These are phyloP conservation scores for Hybognathus amarus DNA, from an alignment of 2,797 vertebrate species.

Conservation along the genomic window DNA sequence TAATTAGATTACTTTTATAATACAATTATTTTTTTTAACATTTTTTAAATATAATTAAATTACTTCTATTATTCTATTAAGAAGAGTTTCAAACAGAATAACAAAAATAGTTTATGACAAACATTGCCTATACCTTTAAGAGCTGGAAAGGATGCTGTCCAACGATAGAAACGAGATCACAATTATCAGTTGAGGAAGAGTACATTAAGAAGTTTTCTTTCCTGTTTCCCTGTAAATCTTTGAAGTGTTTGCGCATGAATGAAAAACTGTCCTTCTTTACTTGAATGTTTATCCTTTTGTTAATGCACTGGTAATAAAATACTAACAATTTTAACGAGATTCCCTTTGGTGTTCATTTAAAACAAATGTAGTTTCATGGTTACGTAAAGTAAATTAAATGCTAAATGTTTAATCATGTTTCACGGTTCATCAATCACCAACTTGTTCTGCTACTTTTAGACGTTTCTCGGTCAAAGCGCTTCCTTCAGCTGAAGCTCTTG, in stretches of 20 bases:
- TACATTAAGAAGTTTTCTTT: constrained; percentile 23
- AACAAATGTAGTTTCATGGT: neutral
- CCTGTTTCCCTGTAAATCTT: neutral
- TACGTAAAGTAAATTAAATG: no score
- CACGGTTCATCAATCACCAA: neutral
- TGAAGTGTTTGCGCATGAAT: neutral
- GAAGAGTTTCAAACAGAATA: no score
- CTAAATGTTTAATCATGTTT: neutral
- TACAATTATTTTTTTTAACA: no score
- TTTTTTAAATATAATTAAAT: no score
- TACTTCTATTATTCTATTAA: no score
- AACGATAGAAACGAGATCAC: neutral
- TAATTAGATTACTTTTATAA: no score
- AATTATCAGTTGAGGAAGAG: neutral
- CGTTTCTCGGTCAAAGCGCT: neutral
- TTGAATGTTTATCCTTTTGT: neutral
- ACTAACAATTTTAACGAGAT: neutral
- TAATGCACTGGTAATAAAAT: neutral
- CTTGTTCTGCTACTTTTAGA: neutral
- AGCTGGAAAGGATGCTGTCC: neutral
- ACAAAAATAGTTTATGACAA: no score
- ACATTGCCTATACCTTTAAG: neutral
- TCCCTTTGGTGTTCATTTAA: neutral
- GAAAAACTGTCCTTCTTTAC: neutral
- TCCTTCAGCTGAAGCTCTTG: neutral